These are phyloP conservation scores for Lepidocyrtinus sp. DNA, from an alignment of 2,888 invertebrate genomes.

Conservation along the genomic window DNA sequence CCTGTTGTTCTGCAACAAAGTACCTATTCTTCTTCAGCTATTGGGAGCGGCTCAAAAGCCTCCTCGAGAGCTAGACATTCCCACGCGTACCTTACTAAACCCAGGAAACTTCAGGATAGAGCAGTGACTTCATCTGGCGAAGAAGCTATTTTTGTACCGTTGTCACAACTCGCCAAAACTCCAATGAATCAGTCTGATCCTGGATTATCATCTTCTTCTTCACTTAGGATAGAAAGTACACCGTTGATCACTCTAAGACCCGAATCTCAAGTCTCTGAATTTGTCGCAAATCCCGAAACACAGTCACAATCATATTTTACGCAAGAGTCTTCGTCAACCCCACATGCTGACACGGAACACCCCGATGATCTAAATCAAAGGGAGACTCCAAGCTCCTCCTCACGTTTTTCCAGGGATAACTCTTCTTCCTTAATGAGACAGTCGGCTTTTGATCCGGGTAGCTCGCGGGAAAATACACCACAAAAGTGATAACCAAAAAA, in stretches of 20 bases:
- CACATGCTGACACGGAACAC: neutral
- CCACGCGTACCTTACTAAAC: constrained; percentile 45
- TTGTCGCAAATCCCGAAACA: constrained; percentile 26
- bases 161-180: constrained; percentile 50
- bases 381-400: neutral
- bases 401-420: constrained; percentile 25
- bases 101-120: constrained; percentile 55
- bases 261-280: constrained; percentile 39
- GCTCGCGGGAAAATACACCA: constrained; percentile 63
- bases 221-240: constrained; percentile 18
- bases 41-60: constrained; percentile 15
- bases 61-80: constrained; percentile 46
- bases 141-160: constrained; percentile 57
- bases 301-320: constrained; percentile 23
- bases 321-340: neutral
- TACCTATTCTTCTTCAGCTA: constrained; percentile 16
- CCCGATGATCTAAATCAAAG: too few species aligned
- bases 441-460: constrained; percentile 57
- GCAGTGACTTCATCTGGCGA: constrained; percentile 66
- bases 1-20: constrained; percentile 32
- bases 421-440: constrained; percentile 55
- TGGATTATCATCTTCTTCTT: constrained; percentile 59
- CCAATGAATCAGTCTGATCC: constrained; percentile 66
- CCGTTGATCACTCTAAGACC: constrained; percentile 33
- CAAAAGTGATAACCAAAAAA: constrained; percentile 53